A percentile compares a stretch with the other conserved stretches of the same genome.
phyloP scores from a whole-genome alignment of 2,888 invertebrate genomes.

The Empis livida region DNA sequence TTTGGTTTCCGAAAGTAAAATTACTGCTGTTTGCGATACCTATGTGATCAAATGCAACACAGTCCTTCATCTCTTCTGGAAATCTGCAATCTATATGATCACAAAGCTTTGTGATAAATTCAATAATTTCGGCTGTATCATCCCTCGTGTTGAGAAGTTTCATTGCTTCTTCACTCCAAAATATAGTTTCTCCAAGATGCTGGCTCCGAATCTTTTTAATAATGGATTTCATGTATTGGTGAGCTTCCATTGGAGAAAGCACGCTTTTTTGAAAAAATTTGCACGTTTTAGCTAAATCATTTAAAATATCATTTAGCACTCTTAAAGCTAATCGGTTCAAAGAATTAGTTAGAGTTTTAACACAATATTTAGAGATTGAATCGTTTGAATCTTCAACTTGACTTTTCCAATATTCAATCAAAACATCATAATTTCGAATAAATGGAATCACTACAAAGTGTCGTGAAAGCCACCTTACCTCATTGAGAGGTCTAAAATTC shows the following conservation, averaged over 20 bases:
- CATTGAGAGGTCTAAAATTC: no score
- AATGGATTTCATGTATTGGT: not conserved
- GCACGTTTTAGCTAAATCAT: no score
- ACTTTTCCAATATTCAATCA: no score
- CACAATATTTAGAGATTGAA: no score
- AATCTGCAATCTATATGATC: not conserved
- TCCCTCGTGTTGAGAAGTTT: not conserved
- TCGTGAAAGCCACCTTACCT: no score
- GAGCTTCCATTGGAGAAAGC: not conserved
- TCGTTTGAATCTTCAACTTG: no score
- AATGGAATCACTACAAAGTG: no score
- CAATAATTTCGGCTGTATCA: not conserved
- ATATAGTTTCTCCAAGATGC: conserved; percentile 1
- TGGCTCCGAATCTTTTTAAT: conserved; percentile 1
- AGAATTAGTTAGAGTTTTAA: no score
- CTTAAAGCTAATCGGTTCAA: no score
- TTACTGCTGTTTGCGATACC: not conserved
- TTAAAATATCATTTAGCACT: no score
- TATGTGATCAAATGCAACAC: not conserved
- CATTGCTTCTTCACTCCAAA: conserved; percentile 2
- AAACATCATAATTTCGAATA: no score
- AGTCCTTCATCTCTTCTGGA: not conserved
- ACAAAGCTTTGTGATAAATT: not conserved
- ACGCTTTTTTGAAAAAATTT: no score
- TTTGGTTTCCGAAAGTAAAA: not conserved